Base-by-base conservation (phyloP, 2,888 invertebrate species). In the Orthosia gothica region DNA sequence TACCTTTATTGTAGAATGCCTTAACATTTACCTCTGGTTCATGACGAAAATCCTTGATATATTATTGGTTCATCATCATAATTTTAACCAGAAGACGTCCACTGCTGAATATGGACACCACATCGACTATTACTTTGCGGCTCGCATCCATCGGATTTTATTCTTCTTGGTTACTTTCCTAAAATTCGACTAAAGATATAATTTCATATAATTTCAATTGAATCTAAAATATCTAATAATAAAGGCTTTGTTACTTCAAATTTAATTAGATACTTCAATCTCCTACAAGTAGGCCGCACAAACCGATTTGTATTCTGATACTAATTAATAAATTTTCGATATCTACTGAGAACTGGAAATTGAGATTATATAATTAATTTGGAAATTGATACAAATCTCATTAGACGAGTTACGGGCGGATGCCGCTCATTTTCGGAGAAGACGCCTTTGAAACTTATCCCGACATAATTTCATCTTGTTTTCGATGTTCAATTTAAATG, bases 281-380 rank as follows among this genome's bases (percentile, higher is more conserved):
- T 47, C 15, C 15, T 15, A 15, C 16, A 54, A 47, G 54, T 3
- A 20, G 7, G 45, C 5, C 20, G 5, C 11, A 11, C 23, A 26
- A 79, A 12, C 26, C 26, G 20, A 52, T 71, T 79, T 71, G 26
- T 50, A n/a, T 23, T 52, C 20, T 45, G 52, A 47, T 11, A 20
- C 45, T n/a, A 47, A 79, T 72, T 32, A 72, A 72, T 58, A 32
- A 20, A 16, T 58, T 50, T 74, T 18, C 50, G 18, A 71, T 52
- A 70, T 26, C 45, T 32, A 18, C 23, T 45, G 15, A 26, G 23
- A 59, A 47, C 32, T 26, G 18, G 13, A 1, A 50, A 47, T 58
- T 45, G 13, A 7, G n/a, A 52, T 40, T 45, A 12, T 26, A 32
- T 32, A 40, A 58, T 80, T 12, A n/a, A 72, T 70, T 45, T 76